These are phyloP conservation scores for Lysandra bellargus DNA, from an alignment of 2,888 invertebrate species.

Conservation along the genomic window DNA sequence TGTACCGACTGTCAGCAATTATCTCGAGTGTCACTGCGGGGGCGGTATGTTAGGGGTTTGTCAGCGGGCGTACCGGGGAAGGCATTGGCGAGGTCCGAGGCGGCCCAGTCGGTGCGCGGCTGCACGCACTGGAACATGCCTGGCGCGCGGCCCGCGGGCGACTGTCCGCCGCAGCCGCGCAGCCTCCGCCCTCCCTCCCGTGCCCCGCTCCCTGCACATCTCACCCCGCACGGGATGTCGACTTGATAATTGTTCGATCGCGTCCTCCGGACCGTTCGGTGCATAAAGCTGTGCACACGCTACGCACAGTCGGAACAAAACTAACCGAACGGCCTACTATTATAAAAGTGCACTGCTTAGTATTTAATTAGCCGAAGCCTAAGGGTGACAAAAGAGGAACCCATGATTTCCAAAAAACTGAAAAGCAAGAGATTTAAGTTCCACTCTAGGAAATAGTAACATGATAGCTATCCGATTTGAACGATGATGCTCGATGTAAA, in stretches of 20 bases:
- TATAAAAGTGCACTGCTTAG: too few species aligned
- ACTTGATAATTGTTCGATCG: constrained; percentile 9
- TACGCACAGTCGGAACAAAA: not conserved
- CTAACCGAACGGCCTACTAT: too few species aligned
- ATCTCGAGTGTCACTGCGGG: not conserved
- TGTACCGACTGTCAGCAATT: not conserved
- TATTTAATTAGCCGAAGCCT: too few species aligned
- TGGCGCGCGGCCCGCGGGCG: constrained; percentile 49
- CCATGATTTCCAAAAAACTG: too few species aligned
- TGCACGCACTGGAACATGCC: constrained; percentile 91
- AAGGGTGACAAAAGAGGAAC: too few species aligned
- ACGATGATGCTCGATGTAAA: not conserved
- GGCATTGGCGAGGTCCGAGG: constrained; percentile 85
- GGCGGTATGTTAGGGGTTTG: constrained; percentile 24
- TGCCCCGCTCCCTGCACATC: constrained; percentile 40
- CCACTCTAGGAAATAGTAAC: too few species aligned
- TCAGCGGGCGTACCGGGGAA: constrained; percentile 82
- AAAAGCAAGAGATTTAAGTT: too few species aligned
- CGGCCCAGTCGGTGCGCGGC: constrained; percentile 88
- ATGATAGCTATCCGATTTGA: not conserved
- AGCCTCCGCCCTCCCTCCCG: constrained; percentile 48
- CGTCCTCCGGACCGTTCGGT: not conserved
- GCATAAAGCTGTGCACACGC: not conserved
- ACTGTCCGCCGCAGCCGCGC: constrained; percentile 44
- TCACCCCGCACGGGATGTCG: constrained; percentile 29